A percentile compares a stretch with the other conserved stretches of the same genome.
Conservation (phyloP, 2,888 invertebrate species). For the Antitype chi region DNA sequence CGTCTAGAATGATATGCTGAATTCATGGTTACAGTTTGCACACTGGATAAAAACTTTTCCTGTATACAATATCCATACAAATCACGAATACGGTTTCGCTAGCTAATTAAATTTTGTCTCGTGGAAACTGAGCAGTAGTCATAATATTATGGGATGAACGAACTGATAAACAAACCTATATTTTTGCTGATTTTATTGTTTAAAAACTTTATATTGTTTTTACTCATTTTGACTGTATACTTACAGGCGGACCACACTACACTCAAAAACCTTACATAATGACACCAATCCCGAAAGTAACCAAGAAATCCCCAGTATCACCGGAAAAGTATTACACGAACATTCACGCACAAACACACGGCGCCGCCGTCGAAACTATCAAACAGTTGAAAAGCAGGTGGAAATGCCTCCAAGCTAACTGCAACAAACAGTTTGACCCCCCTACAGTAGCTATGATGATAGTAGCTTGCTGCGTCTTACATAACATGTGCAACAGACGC, state of each 20-base stretch:
- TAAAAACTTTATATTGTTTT: background rate
- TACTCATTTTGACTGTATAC: background rate
- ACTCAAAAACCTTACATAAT: constrained; percentile 83
- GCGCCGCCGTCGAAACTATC: constrained; percentile 79
- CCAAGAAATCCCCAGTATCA: constrained; percentile 85
- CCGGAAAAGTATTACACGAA: constrained; percentile 85
- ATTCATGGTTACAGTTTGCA: too few relatives aligned
- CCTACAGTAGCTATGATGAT: constrained; percentile 81
- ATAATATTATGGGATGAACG: too few relatives aligned
- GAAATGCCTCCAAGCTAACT: constrained; percentile 86
- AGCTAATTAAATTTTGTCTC: too few relatives aligned
- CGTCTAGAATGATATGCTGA: too few relatives aligned
- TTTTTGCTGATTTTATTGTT: too few relatives aligned
- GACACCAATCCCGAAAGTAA: constrained; percentile 85
- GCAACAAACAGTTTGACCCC: constrained; percentile 86
- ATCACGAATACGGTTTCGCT: too few relatives aligned
- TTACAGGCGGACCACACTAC: constrained; percentile 83
- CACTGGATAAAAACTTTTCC: too few relatives aligned
- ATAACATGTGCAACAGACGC: constrained; percentile 81
- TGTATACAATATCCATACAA: too few relatives aligned
- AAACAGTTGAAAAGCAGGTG: constrained; percentile 86
- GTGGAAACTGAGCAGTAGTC: too few relatives aligned
- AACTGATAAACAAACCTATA: too few relatives aligned
- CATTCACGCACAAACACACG: constrained; percentile 79
- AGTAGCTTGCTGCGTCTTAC: constrained; percentile 82